Percentiles rank a stretch among this genome's conserved stretches.
phyloP scores from a whole-genome alignment of 2,888 invertebrate species.

The Orchestes rusci region DNA sequence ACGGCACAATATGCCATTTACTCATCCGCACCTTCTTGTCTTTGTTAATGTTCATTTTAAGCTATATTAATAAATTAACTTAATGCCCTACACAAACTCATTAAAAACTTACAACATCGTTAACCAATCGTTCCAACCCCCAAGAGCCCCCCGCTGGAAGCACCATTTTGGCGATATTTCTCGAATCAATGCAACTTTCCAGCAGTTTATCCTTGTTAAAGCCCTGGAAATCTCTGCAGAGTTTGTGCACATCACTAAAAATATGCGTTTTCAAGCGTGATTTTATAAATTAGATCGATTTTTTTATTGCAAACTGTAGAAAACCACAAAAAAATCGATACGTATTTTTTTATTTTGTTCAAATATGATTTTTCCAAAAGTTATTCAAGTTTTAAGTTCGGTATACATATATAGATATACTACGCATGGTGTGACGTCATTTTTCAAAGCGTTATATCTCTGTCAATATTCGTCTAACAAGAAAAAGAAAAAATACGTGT shows the following conservation, averaged over 20 bases:
- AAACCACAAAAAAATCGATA: too few species aligned
- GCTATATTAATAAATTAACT: constrained; percentile 37
- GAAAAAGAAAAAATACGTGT: too few species aligned
- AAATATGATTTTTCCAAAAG: too few species aligned
- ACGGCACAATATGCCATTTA: constrained; percentile 53
- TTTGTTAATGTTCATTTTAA: constrained; percentile 49
- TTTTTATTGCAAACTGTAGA: too few species aligned
- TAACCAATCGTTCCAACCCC: constrained; percentile 54
- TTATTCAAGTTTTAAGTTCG: too few species aligned
- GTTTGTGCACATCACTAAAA: constrained; percentile 55
- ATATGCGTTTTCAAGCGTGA: too few species aligned
- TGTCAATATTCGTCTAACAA: too few species aligned
- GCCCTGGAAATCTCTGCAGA: constrained; percentile 54
- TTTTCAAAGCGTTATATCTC: too few species aligned
- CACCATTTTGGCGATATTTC: constrained; percentile 50
- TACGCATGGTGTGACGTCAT: too few species aligned
- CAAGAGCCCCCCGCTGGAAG: constrained; percentile 48
- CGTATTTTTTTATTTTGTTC: too few species aligned
- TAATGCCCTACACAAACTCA: neutral
- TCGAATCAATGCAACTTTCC: constrained; percentile 53
- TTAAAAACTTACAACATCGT: constrained; percentile 45
- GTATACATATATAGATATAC: too few species aligned
- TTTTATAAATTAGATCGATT: too few species aligned
- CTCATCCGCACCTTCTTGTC: constrained; percentile 52
- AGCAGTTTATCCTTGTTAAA: constrained; percentile 49